phyloP scores from a whole-genome alignment of 2,797 vertebrate genomes.

The Rallus crepitans region DNA sequence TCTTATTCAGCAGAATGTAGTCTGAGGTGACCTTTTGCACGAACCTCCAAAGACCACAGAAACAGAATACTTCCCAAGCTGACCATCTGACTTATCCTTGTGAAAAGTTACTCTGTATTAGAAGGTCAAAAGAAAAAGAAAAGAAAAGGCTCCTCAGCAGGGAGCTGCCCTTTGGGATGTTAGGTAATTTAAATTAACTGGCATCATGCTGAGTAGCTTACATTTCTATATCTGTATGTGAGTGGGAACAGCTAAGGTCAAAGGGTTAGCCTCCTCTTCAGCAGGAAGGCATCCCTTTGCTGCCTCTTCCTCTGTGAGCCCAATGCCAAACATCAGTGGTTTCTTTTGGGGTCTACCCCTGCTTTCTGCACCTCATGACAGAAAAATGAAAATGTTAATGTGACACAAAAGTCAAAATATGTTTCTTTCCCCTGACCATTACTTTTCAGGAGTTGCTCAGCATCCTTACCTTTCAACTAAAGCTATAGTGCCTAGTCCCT shows the following conservation, averaged over 20 bases:
- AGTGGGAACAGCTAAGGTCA: slow-evolving; percentile 66
- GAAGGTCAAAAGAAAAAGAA: slow-evolving; percentile 69
- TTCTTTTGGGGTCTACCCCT: background rate
- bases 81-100: slow-evolving; percentile 63
- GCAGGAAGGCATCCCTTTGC: slow-evolving; percentile 12
- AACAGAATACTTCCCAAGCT: slow-evolving; percentile 46
- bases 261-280: slow-evolving; percentile 64
- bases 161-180: slow-evolving; percentile 71
- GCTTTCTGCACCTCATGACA: background rate
- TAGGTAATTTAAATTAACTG: slow-evolving; percentile 72
- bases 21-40: slow-evolving; percentile 36
- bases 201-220: slow-evolving; percentile 68
- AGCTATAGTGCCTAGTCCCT: background rate
- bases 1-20: slow-evolving; percentile 54
- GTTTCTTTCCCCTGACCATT: background rate
- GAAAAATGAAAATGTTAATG: slow-evolving; percentile 3
- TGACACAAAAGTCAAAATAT: background rate
- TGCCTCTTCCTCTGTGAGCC: background rate
- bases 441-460: background rate
- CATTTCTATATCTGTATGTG: slow-evolving; percentile 71
- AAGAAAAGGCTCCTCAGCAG: slow-evolving; percentile 65
- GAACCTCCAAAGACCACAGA: slow-evolving; percentile 51
- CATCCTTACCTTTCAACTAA: background rate
- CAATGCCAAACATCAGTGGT: background rate
- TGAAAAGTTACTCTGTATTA: slow-evolving; percentile 69